Percentiles rank a stretch among this genome's conserved stretches.
phyloP scores from a whole-genome alignment of 2,888 invertebrate genomes.

The Scaptomyza caliginosa region DNA sequence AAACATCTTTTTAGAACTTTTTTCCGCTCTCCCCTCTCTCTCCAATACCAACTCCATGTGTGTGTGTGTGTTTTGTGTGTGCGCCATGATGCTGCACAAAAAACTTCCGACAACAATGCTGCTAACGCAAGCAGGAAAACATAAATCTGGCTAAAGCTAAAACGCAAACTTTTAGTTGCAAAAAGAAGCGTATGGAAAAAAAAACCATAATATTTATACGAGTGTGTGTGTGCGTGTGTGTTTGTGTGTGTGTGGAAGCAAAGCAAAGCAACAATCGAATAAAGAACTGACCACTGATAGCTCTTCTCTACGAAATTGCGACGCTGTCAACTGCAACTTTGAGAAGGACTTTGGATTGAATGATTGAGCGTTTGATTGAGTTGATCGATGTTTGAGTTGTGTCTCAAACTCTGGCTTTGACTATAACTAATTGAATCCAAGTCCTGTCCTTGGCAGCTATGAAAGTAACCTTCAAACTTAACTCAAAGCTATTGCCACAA shows the following conservation, averaged over 20 bases:
- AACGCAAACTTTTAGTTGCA: slow-evolving; percentile 74
- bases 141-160: slow-evolving; percentile 80
- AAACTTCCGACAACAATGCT: slow-evolving; percentile 80
- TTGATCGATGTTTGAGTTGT: background rate
- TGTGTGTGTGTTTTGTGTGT: slow-evolving; percentile 31
- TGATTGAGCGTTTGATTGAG: slow-evolving; percentile 3
- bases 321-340: slow-evolving; percentile 6
- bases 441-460: background rate
- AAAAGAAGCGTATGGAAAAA: slow-evolving; percentile 32
- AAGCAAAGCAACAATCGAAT: slow-evolving; percentile 6
- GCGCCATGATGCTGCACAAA: slow-evolving; percentile 75
- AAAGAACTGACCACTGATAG: slow-evolving; percentile 7
- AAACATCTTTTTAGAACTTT: slow-evolving; percentile 58
- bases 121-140: slow-evolving; percentile 80
- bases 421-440: too few relatives aligned
- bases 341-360: background rate
- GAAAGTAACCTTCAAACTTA: too few relatives aligned
- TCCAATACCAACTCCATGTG: background rate
- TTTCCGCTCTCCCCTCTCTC: background rate
- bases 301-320: background rate
- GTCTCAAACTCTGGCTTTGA: background rate
- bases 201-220: slow-evolving; percentile 34
- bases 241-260: background rate
- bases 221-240: slow-evolving; percentile 53
- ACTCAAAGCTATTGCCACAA: background rate